Base-by-base conservation (phyloP, 92 coral and sea anemone genomes). In the Diadumene lineata region DNA sequence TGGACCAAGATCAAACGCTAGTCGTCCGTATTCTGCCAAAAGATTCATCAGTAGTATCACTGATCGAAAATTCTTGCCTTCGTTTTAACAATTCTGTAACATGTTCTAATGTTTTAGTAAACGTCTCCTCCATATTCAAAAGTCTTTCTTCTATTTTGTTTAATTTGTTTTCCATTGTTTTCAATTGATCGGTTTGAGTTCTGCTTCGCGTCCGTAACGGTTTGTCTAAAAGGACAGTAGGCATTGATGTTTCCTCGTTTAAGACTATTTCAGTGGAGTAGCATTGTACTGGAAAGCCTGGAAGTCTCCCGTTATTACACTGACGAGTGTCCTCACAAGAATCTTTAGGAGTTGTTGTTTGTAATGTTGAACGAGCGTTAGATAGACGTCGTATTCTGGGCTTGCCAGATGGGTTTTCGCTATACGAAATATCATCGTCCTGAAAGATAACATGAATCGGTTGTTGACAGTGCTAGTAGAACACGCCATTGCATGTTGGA, bases 121-220 rank as follows among this genome's bases (percentile, higher is more conserved):
- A 58, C n/a, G 55, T 69, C 32, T 87, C 64, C 46, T 90, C 92
- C 89, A 90, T 87, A 48, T 68, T 68, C 29, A 76, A 55, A 10
- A 90, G 75, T 34, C 84, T 65, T 33, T 70, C 73, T 60, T 90
- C 96, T 34, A 90, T 75, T 38, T 64, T 83, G 29, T 55, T 79
- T 19, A 90, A 24, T 18, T 92, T 79, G 66, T 60, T 72, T n/a
- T 87, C 89, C 11, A 90, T 71, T 24, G 81, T 50, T 84, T 68
- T 81, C 34, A 89, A 43, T 69, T 89, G 90, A 9, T 70, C 65
- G 0, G 33, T 57, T 44, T 82, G 72, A 43, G 77, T 57, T 63
- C 65, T 27, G n/a, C 4, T n/a, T 21, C 26, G 50, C 24, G n/a
- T 3, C 23, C 51, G 62, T 1, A 21, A 25, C 18, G 66, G 30